Evolutionary conservation across 2,113 vertebrate genomes (phyloP).

Genomic region (Alethe diademata): DNA sequence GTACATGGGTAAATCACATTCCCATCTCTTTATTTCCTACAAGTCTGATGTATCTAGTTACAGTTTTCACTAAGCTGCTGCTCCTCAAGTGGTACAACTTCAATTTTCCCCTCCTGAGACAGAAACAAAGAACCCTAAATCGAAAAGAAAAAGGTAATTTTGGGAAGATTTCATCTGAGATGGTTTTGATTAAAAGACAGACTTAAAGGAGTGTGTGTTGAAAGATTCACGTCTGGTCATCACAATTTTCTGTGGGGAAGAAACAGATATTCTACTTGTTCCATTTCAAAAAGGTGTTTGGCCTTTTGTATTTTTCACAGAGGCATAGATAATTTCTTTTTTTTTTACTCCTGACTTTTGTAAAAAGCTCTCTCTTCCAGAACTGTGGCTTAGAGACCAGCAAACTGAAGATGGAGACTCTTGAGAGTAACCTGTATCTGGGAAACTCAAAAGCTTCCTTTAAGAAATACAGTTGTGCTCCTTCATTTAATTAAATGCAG

Average conservation of each 20-base stretch:
- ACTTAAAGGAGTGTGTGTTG: background rate
- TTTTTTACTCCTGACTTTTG: background rate
- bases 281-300: background rate
- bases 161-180: background rate
- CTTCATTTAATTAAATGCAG: slow-evolving; percentile 65
- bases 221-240: background rate
- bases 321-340: background rate
- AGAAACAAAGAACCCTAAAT: background rate
- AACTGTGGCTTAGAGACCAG: background rate
- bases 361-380: background rate
- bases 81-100: background rate
- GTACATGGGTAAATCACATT: background rate
- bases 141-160: background rate
- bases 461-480: slow-evolving; percentile 39
- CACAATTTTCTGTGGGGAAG: background rate
- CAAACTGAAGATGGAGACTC: slow-evolving; percentile 13
- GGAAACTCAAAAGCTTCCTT: slow-evolving; percentile 40
- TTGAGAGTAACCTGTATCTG: slow-evolving; percentile 7
- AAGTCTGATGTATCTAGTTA: background rate
- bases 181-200: background rate
- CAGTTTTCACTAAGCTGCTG: background rate
- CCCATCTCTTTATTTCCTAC: background rate
- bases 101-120: background rate
- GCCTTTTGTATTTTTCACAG: background rate
- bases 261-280: background rate